phyloP scores from a whole-genome alignment of 2,797 vertebrate genomes.

The Alca torda region DNA sequence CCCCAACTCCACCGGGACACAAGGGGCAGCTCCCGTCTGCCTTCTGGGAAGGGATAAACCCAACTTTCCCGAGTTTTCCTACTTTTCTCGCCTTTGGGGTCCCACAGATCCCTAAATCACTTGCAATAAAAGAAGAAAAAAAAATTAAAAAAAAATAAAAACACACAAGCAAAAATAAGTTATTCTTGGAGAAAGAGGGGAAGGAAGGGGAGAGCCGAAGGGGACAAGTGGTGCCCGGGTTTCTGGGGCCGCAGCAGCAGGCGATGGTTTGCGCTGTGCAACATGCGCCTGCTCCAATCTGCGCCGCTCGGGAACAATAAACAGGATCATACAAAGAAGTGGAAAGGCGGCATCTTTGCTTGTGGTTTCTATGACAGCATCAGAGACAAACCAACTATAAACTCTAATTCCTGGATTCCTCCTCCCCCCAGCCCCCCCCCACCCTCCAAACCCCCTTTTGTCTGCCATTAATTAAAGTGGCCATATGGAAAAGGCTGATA shows the following conservation, averaged over 20 bases:
- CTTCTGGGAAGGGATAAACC: not conserved
- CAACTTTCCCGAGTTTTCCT: not conserved
- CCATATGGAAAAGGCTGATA: constrained; percentile 80
- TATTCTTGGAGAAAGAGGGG: not conserved
- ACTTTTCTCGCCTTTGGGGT: not conserved
- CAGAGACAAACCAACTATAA: constrained; percentile 59
- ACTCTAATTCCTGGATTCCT: constrained; percentile 73
- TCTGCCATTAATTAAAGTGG: constrained; percentile 83
- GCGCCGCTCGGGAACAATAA: constrained; percentile 57
- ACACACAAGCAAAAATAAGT: not conserved
- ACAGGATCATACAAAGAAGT: constrained; percentile 65
- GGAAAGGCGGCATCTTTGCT: constrained; percentile 58
- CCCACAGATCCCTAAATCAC: not conserved
- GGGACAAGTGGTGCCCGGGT: not conserved
- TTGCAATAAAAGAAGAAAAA: not conserved
- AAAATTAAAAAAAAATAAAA: too few species aligned
- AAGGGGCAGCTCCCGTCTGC: not conserved
- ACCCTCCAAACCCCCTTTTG: constrained; percentile 69
- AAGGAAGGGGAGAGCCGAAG: not conserved
- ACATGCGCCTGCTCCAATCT: constrained; percentile 61
- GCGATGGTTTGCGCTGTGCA: constrained; percentile 22
- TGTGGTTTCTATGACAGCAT: constrained; percentile 60
- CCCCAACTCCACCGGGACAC: fast-evolving
- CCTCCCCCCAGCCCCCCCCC: not conserved
- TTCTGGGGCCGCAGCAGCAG: constrained; percentile 5